Conservation (phyloP, 2,113 vertebrate species). For the Theropithecus gelada region DNA sequence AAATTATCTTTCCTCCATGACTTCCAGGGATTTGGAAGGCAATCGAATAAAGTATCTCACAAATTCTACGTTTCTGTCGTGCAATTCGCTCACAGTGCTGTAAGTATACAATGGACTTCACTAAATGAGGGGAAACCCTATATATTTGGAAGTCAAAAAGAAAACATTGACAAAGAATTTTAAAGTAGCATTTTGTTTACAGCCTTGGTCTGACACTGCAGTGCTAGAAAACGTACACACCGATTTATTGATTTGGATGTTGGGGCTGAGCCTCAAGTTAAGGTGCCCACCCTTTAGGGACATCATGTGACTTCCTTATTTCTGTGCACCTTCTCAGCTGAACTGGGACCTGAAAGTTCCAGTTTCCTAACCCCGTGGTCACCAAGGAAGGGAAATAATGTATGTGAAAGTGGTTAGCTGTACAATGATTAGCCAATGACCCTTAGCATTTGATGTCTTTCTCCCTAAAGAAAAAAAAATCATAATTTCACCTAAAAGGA, state of each 20-base stretch:
- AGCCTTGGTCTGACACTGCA: neutral
- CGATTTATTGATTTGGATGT: neutral
- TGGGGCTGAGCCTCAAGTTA: neutral
- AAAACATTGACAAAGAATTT: neutral
- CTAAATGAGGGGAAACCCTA: constrained; percentile 34
- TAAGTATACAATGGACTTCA: constrained; percentile 78
- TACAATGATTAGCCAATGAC: neutral
- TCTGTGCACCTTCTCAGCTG: neutral
- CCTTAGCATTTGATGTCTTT: neutral
- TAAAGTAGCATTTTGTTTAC: neutral
- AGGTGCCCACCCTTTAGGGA: neutral
- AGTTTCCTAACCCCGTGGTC: neutral
- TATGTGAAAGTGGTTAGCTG: neutral
- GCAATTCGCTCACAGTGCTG: constrained; percentile 85
- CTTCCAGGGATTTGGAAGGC: constrained; percentile 87
- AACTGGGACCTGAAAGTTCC: neutral
- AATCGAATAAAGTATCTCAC: constrained; percentile 85
- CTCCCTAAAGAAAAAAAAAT: neutral
- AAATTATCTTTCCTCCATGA: constrained; percentile 20
- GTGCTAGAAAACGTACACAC: neutral
- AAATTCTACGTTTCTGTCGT: constrained; percentile 85
- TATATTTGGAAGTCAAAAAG: constrained; percentile 15
- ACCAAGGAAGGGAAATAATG: neutral
- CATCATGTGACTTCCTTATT: neutral
- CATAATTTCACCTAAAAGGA: neutral